Base-by-base conservation (phyloP, 2,888 invertebrate species). In the Eurytoma adleriae region DNA sequence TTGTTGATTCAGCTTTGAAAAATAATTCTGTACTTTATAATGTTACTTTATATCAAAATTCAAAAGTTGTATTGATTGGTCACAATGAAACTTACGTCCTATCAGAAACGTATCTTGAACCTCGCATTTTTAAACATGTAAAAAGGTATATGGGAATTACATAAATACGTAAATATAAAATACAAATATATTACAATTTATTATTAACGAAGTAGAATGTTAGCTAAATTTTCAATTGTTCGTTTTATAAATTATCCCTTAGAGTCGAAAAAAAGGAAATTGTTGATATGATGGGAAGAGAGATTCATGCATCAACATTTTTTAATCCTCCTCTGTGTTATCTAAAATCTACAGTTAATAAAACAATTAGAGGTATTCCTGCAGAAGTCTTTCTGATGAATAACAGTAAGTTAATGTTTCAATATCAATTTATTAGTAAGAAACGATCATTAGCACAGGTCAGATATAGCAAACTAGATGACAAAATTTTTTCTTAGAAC, bases 321-420 rank as follows among this genome's bases (percentile, higher is more conserved):
- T 87, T 80, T 75, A 86, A 84, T 40, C 90, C 89, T 5, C 90
- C 89, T 0, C 80, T 87, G 56, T 85, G 84, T 52, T 90, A 86
- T 61, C 78, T 89, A 5, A 85, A 85, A 3, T 82, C 77, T 12
- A 85, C 86, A 0, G 62, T 83, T 0, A 86, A 86, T 12, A 84
- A 68, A 81, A 85, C 84, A 0, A 85, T 88, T 66, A 82, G 88
- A 1, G 87, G 86, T 3, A 61, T 82, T 5, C 82, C 85, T 24
- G 84, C 78, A 20, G 81, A 86, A 64, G 80, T 89, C 74, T 89
- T 84, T 59, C 48, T 82, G 14, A 81, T 84, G 1, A 82, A 86
- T 12, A 64, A 84, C 18, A 83, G 89, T 89, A 84, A 84, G 18
- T 40, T 40, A 10, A 40, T 10, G 10, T 30, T 30, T 3, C 30